Percentiles rank a stretch among this genome's conserved stretches.
Evolutionary conservation across 2,797 vertebrate species (phyloP).

Genomic region (Gambelia wislizenii): DNA sequence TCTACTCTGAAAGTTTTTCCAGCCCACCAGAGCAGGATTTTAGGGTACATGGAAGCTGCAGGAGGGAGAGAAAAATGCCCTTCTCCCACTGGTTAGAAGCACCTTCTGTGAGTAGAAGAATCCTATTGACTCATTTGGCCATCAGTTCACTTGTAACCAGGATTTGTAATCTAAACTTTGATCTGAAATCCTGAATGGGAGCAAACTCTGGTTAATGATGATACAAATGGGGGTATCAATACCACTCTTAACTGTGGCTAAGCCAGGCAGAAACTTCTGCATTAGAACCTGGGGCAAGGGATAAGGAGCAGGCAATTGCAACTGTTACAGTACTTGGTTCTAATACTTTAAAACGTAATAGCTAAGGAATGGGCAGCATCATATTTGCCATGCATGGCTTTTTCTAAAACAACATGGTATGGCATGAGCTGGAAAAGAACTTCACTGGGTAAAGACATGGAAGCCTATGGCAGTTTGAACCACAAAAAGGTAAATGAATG

Average conservation of each 20-base stretch:
- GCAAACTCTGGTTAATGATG: background rate
- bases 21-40: no score
- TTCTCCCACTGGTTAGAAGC: no score
- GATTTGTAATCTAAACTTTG: background rate
- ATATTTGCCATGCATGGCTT: background rate
- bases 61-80: no score
- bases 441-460: no score
- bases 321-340: background rate
- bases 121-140: no score
- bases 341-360: background rate
- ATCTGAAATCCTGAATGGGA: background rate
- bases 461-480: background rate
- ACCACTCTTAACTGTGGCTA: background rate
- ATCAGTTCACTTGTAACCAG: background rate
- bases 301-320: background rate
- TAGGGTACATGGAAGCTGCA: no score
- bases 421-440: background rate
- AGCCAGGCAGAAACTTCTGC: background rate
- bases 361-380: background rate
- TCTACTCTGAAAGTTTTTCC: no score
- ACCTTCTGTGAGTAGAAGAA: no score
- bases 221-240: background rate
- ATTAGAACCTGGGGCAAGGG: background rate
- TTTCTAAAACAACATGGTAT: background rate
- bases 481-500: background rate